Percentiles rank a stretch among this genome's conserved stretches.
These are phyloP conservation scores for Oreotrochilus melanogaster DNA, from an alignment of 2,113 vertebrate species.

Conservation along the genomic window DNA sequence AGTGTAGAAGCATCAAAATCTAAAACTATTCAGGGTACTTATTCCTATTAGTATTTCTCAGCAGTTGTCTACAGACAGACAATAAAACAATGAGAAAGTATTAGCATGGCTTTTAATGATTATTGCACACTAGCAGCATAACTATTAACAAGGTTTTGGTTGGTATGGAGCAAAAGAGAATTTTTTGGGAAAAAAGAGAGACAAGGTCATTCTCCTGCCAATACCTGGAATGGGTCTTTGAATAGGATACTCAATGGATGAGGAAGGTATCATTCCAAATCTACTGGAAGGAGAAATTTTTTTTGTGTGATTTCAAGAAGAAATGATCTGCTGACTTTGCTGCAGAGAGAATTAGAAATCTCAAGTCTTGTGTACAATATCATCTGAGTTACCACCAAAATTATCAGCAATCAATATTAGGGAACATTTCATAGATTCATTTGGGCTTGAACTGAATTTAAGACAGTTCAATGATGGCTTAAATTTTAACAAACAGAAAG, in stretches of 20 bases:
- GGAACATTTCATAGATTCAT: neutral
- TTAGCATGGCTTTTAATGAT: no score
- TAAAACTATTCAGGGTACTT: neutral
- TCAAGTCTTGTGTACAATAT: neutral
- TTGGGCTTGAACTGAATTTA: neutral
- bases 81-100: neutral
- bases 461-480: neutral
- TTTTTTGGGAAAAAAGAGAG: neutral
- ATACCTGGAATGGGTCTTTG: neutral
- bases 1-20: neutral
- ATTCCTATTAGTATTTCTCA: neutral
- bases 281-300: neutral
- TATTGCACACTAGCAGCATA: neutral
- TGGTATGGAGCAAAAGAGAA: neutral
- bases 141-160: neutral
- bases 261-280: neutral
- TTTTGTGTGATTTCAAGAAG: neutral
- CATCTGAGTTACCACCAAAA: neutral
- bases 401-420: neutral
- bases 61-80: neutral
- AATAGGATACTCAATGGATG: neutral
- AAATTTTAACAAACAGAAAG: neutral
- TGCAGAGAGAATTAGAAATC: neutral
- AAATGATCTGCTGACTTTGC: neutral
- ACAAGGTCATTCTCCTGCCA: neutral